phyloP scores from a whole-genome alignment of 2,888 invertebrate species.

The Pheosia gnoma region DNA sequence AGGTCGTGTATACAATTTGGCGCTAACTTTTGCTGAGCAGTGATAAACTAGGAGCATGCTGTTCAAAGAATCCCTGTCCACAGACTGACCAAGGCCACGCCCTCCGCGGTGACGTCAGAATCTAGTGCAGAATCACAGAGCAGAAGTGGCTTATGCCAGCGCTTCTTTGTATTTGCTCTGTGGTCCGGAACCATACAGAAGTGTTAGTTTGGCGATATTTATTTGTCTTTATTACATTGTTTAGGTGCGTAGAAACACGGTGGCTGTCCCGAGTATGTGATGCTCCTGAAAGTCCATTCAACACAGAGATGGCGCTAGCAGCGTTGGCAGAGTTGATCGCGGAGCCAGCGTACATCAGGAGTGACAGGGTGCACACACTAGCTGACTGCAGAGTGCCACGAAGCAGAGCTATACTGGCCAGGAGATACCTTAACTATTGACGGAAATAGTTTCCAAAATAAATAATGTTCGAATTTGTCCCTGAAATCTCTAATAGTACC shows the following conservation, averaged over 20 bases:
- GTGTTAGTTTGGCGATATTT: too few relatives aligned
- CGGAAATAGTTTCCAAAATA: background rate
- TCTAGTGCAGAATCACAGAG: too few relatives aligned
- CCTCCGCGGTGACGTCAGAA: too few relatives aligned
- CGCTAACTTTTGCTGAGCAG: too few relatives aligned
- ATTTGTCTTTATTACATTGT: background rate
- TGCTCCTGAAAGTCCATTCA: constrained; percentile 52
- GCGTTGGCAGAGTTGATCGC: constrained; percentile 41
- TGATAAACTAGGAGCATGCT: too few relatives aligned
- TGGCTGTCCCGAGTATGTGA: constrained; percentile 71
- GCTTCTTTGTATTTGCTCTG: too few relatives aligned
- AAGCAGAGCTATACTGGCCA: constrained; percentile 62
- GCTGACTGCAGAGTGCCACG: constrained; percentile 65
- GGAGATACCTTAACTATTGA: constrained; percentile 52
- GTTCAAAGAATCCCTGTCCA: too few relatives aligned
- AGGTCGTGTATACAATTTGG: too few relatives aligned
- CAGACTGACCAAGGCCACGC: too few relatives aligned
- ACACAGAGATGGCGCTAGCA: constrained; percentile 28
- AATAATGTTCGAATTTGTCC: too few relatives aligned
- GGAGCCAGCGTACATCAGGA: constrained; percentile 67
- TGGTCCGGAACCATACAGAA: background rate
- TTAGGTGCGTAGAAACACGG: constrained; percentile 71
- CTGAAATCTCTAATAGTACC: too few relatives aligned
- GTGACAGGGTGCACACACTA: constrained; percentile 67
- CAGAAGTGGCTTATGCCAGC: too few relatives aligned